Evolutionary conservation across 1,140 invertebrate species (phyloP).

Genomic region (Drosophila quadrilineata): DNA sequence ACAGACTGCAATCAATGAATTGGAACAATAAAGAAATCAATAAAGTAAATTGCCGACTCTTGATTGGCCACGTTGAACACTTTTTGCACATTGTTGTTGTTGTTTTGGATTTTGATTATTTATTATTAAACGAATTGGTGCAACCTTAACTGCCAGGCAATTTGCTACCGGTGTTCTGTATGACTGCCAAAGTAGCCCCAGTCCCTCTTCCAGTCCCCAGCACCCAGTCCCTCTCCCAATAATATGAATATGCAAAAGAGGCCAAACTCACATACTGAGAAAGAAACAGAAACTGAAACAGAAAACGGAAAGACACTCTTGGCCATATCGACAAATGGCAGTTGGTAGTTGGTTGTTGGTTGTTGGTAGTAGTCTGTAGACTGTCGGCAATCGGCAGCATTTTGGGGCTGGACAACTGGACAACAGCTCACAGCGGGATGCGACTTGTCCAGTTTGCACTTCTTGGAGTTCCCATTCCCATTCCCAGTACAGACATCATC

Average conservation of each 20-base stretch:
- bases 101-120: slow-evolving; percentile 62
- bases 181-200: no score
- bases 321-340: no score
- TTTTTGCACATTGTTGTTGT: neutral
- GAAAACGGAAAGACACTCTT: neutral
- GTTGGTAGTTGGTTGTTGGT: no score
- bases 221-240: no score
- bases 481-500: no score
- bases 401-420: neutral
- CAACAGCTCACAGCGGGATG: slow-evolving; percentile 14
- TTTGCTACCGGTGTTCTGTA: slow-evolving; percentile 74
- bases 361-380: neutral
- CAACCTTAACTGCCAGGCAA: slow-evolving; percentile 77
- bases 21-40: slow-evolving; percentile 65
- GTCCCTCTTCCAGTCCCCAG: no score
- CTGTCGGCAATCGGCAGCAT: slow-evolving; percentile 8
- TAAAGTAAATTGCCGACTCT: slow-evolving; percentile 48
- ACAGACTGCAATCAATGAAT: no score
- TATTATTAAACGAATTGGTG: slow-evolving; percentile 78
- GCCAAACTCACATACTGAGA: neutral
- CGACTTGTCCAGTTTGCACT: no score
- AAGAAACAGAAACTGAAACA: neutral
- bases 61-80: neutral
- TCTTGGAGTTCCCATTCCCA: no score
- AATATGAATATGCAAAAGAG: slow-evolving; percentile 74